Evolutionary conservation across 53 echinoderm and acorn worm species (phyloP), one percentile per base, ranked within the genome.

Genomic region (Temnopleurus reevesii): DNA sequence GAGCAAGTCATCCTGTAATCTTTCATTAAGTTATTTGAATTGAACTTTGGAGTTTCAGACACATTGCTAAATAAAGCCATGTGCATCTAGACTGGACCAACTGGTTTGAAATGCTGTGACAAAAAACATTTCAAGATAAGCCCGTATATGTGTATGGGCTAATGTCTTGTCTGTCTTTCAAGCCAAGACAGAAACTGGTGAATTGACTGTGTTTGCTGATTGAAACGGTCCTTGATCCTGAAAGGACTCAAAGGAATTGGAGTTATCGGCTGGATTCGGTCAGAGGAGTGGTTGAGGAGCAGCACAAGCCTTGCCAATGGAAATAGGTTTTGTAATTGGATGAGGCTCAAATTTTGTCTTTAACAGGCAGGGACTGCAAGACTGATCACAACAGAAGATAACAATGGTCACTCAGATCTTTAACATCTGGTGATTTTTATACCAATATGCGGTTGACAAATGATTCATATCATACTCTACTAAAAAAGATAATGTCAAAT

Each of bases 291-390:
- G 36, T 55, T n/a, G n/a, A 53, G 54, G 8, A 54, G 26, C 17
- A n/a, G 77, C 17, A 77, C 17, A n/a, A 28, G 76, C 31, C 4
- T 45, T 85, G 60, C 44, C 44, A 60, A 44, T 59, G 59, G 88
- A 51, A 53, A 87, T 87, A 87, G 88, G 88, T 87, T 87, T 87
- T 87, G 88, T 64, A 64, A 45, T 45, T 53, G 71, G 88, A 87
- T 46, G 35, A 87, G 88, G 88, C 66, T 71, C 47, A 53, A 49
- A 79, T 46, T 46, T 49, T 79, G 79, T 13, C 46, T 79, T 49
- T 46, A 4, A 28, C 47, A 49, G 49, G 7, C 71, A 71, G 71
- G 71, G 43, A n/a, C 36, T 41, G 41, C 21, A n/a, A 21, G 71
- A 41, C 71, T 38, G 71, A 71, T 71, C 38, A n/a, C 71, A 71